A percentile compares a stretch with the other conserved stretches of the same genome.
phyloP scores from a whole-genome alignment of 2,797 vertebrate species.

The Todus mexicanus region DNA sequence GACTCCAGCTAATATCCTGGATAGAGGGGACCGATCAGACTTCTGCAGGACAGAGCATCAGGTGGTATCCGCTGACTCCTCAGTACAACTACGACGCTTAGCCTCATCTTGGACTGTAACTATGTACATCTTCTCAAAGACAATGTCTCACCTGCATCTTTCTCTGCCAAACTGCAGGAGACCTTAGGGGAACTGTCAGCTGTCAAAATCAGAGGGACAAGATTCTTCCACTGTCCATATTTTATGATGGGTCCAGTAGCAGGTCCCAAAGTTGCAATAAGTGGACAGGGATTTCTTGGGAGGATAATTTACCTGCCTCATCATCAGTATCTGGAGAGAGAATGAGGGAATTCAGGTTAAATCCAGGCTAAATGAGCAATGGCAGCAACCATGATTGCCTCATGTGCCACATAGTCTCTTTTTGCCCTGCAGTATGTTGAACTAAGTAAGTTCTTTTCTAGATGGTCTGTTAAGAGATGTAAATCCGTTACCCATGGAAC shows the following conservation, averaged over 20 bases:
- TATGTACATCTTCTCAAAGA: not conserved
- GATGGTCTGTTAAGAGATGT: not conserved
- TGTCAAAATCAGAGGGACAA: not conserved
- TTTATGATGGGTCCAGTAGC: not conserved
- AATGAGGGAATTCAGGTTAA: not conserved
- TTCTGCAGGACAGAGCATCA: not conserved
- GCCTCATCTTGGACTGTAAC: not conserved
- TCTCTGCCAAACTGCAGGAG: not conserved
- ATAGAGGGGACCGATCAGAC: not conserved
- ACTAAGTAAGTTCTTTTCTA: not conserved
- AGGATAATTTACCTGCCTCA: not conserved
- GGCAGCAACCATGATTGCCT: not conserved
- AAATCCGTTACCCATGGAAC: not conserved
- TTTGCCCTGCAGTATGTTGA: not conserved
- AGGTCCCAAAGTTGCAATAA: not conserved
- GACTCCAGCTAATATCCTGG: not conserved
- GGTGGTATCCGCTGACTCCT: not conserved
- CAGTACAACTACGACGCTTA: not conserved
- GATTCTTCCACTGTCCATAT: not conserved
- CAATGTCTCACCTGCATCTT: not conserved
- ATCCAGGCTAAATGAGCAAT: not conserved
- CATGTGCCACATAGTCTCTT: not conserved
- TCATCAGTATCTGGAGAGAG: not conserved
- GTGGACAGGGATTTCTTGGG: not conserved
- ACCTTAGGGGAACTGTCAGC: not conserved